phyloP scores from a whole-genome alignment of 2,888 invertebrate genomes.

The Carpatolechia fugitivella region DNA sequence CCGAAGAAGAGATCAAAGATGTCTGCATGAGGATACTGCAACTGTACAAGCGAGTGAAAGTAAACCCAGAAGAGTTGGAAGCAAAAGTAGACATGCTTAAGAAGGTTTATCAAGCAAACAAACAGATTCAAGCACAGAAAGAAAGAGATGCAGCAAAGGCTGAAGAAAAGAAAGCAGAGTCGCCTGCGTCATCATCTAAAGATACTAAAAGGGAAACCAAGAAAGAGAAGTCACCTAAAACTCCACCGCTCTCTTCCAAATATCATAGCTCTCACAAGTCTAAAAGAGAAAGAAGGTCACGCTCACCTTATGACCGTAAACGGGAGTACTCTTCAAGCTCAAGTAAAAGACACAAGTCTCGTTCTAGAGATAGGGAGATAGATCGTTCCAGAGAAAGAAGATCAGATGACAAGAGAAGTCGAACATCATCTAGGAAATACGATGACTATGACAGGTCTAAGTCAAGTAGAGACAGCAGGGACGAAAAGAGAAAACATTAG shows the following conservation, averaged over 20 bases:
- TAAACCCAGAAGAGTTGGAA: conserved; percentile 76
- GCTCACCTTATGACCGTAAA: conserved; percentile 73
- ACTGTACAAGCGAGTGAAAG: conserved; percentile 91
- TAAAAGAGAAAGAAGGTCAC: conserved; percentile 66
- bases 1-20: conserved; percentile 89
- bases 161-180: conserved; percentile 66
- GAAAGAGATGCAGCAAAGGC: conserved; percentile 57
- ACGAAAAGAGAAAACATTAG: conserved; percentile 67
- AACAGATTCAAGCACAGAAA: conserved; percentile 60
- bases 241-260: conserved; percentile 70
- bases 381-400: conserved; percentile 64
- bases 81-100: conserved; percentile 60
- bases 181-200: conserved; percentile 62
- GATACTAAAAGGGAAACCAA: conserved; percentile 64
- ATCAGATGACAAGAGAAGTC: conserved; percentile 59
- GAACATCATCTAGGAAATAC: conserved; percentile 61
- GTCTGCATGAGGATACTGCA: conserved; percentile 90
- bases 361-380: conserved; percentile 64
- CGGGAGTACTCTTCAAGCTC: conserved; percentile 52
- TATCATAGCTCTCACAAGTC: conserved; percentile 68
- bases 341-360: conserved; percentile 68
- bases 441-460: conserved; percentile 73
- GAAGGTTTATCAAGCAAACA: conserved; percentile 70
- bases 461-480: conserved; percentile 59
- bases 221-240: conserved; percentile 72